phyloP scores from a whole-genome alignment of 1,140 invertebrate genomes.

The Bombyx mori region DNA sequence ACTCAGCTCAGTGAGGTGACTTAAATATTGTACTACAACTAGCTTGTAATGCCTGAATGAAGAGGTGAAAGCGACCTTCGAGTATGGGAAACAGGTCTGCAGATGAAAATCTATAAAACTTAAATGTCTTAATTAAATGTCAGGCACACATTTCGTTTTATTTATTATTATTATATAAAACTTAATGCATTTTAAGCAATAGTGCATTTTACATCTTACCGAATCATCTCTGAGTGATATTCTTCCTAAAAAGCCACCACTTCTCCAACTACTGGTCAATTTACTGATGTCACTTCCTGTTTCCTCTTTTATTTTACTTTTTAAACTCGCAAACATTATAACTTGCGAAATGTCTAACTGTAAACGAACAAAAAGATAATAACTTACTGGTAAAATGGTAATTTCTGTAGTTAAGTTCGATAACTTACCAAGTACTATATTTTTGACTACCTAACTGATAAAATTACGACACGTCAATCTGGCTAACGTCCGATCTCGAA shows the following conservation, averaged over 20 bases:
- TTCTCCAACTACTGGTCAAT: constrained; percentile 59
- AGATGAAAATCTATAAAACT: too few species aligned
- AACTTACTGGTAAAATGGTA: constrained; percentile 24
- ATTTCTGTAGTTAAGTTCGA: constrained; percentile 31
- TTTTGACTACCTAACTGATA: neutral
- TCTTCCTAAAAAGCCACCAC: constrained; percentile 55
- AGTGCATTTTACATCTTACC: constrained; percentile 24
- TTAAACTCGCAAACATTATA: constrained; percentile 61
- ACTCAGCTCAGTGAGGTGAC: too few species aligned
- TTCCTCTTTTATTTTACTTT: constrained; percentile 66
- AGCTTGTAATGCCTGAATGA: too few species aligned
- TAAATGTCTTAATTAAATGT: too few species aligned
- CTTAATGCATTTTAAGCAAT: too few species aligned
- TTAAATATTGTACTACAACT: too few species aligned
- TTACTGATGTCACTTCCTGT: constrained; percentile 63
- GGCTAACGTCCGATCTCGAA: neutral
- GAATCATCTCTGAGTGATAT: constrained; percentile 56
- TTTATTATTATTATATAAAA: too few species aligned
- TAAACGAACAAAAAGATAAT: constrained; percentile 15
- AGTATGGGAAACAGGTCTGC: too few species aligned
- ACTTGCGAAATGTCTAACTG: constrained; percentile 13
- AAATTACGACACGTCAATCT: neutral
- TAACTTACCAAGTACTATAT: constrained; percentile 22
- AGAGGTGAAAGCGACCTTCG: too few species aligned
- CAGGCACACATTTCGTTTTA: too few species aligned